These are phyloP conservation scores for Calyptommatus sinebrachiatus DNA, from an alignment of 2,113 vertebrate genomes.

Conservation along the genomic window DNA sequence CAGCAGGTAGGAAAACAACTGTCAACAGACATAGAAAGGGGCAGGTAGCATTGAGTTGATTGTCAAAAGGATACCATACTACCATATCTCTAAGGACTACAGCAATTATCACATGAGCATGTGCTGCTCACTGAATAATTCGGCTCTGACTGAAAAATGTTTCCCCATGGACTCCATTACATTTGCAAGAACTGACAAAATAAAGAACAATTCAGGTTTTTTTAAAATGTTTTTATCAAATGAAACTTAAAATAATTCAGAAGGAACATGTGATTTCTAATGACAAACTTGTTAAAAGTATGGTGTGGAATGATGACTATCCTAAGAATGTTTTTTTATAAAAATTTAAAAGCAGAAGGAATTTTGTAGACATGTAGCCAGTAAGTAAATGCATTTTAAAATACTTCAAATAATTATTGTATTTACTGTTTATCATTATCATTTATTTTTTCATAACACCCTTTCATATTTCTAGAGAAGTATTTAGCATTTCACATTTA, in stretches of 20 bases:
- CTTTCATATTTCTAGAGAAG: too few species aligned
- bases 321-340: too few species aligned
- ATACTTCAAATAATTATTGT: too few species aligned
- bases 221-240: background rate
- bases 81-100: background rate
- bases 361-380: too few species aligned
- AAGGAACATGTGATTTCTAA: background rate
- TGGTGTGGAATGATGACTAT: too few species aligned
- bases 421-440: too few species aligned
- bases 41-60: background rate
- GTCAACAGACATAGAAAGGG: background rate
- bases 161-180: slow-evolving; percentile 3
- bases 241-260: background rate
- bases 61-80: slow-evolving; percentile 15
- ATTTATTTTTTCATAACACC: too few species aligned
- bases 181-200: slow-evolving; percentile 1
- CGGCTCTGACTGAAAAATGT: slow-evolving; percentile 14
- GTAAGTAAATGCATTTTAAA: too few species aligned
- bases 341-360: too few species aligned
- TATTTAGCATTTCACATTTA: too few species aligned
- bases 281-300: background rate
- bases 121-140: background rate
- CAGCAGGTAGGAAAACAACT: background rate
- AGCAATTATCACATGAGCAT: background rate
- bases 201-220: slow-evolving; percentile 18